These are phyloP conservation scores for Cliona cf. orientalis DNA, from an alignment of 37 sponge, comb jelly and placozoan species.

Conservation along the genomic window DNA sequence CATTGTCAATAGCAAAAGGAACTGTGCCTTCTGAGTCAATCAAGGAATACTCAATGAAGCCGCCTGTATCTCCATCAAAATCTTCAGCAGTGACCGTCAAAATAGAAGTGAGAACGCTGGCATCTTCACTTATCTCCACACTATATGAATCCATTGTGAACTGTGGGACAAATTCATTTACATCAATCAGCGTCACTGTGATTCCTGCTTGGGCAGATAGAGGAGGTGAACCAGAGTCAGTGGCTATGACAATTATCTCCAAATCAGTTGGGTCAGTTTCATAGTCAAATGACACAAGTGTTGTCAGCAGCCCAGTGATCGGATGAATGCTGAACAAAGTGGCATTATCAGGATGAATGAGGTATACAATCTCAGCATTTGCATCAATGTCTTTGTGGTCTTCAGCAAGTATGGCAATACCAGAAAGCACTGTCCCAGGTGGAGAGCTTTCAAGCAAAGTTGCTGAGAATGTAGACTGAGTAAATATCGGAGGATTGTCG, in stretches of 20 bases:
- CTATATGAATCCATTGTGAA: background rate
- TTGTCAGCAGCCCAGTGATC: background rate
- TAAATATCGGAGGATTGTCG: slow-evolving; percentile 67
- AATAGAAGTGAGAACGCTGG: slow-evolving; percentile 5
- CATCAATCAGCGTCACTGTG: slow-evolving; percentile 23
- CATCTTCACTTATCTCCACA: slow-evolving; percentile 16
- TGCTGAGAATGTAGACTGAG: background rate
- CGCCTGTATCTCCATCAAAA: slow-evolving; percentile 34
- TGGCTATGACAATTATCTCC: slow-evolving; percentile 33
- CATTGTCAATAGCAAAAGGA: slow-evolving; percentile 51
- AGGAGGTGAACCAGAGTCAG: slow-evolving; percentile 34
- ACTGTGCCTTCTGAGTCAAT: background rate
- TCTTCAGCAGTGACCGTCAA: slow-evolving; percentile 42
- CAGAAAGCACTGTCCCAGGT: background rate
- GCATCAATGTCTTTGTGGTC: slow-evolving; percentile 51
- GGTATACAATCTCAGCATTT: slow-evolving; percentile 58
- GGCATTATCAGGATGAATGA: slow-evolving; percentile 19
- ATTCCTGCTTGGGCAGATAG: slow-evolving; percentile 28
- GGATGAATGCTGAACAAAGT: slow-evolving; percentile 28
- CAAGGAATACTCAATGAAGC: slow-evolving; percentile 23
- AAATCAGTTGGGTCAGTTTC: slow-evolving; percentile 7
- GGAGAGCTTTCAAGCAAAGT: slow-evolving; percentile 46
- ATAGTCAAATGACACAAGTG: background rate
- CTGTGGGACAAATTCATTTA: slow-evolving; percentile 52
- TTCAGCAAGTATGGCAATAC: slow-evolving; percentile 13